Conservation (phyloP, 2,888 invertebrate genomes). For the Drosophila infuscata region DNA sequence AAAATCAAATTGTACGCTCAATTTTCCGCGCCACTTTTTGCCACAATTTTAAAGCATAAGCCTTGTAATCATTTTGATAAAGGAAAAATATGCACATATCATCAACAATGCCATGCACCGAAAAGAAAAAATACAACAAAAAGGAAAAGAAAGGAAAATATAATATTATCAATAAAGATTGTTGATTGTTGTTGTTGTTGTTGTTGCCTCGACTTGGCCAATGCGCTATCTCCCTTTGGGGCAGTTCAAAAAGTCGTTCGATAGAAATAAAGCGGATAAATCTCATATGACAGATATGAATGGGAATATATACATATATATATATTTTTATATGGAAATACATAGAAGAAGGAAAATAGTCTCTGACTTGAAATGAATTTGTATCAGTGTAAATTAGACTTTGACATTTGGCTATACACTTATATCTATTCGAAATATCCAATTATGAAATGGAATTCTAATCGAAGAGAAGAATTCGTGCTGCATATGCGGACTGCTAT, state of each 20-base stretch:
- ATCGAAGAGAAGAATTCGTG: neutral
- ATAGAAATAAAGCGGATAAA: neutral
- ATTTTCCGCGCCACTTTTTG: conserved; percentile 54
- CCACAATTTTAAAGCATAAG: conserved; percentile 54
- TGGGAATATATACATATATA: neutral
- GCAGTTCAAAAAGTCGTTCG: no score
- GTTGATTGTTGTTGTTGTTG: neutral
- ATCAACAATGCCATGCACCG: neutral
- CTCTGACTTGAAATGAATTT: neutral
- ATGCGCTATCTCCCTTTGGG: neutral
- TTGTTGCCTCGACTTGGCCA: neutral
- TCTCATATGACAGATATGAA: neutral
- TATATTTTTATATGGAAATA: no score
- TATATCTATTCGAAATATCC: neutral
- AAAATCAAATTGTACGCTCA: conserved; percentile 66
- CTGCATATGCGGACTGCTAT: neutral
- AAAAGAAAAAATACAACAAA: neutral
- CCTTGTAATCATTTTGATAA: conserved; percentile 31
- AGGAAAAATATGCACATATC: conserved; percentile 22
- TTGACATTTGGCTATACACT: neutral
- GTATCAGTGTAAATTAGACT: neutral
- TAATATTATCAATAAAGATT: neutral
- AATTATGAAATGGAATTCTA: neutral
- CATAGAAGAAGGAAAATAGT: neutral
- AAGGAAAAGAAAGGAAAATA: neutral